phyloP scores from a whole-genome alignment of 2,113 vertebrate genomes.

The Rattus rattus region DNA sequence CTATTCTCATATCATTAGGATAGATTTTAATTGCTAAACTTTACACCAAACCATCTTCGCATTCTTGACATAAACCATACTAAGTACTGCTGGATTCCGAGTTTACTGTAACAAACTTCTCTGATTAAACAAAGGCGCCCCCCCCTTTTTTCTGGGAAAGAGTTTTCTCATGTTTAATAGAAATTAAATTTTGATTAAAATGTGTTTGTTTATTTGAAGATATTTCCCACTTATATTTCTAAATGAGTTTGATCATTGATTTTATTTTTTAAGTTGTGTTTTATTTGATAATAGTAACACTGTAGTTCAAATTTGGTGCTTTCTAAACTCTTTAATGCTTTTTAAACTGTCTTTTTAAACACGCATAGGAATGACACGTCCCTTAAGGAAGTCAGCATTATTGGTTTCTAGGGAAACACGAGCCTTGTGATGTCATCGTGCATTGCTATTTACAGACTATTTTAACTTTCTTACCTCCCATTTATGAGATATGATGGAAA shows the following conservation, averaged over 20 bases:
- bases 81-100: background rate
- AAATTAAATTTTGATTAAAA: background rate
- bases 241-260: background rate
- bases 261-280: constrained; percentile 6
- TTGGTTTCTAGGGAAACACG: background rate
- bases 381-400: background rate
- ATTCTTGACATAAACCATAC: background rate
- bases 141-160: background rate
- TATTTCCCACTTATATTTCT: background rate
- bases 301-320: background rate
- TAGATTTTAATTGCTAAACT: background rate
- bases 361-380: background rate
- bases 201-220: background rate
- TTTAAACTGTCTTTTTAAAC: background rate
- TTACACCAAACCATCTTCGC: constrained; percentile 45
- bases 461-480: background rate
- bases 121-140: background rate
- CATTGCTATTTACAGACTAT: background rate
- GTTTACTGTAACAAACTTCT: background rate
- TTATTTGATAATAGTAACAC: background rate
- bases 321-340: background rate
- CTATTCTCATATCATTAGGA: background rate
- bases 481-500: background rate
- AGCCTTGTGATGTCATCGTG: background rate
- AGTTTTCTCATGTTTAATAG: background rate